Conservation (phyloP, 2,888 invertebrate genomes). For the Cerastis rubricosa region DNA sequence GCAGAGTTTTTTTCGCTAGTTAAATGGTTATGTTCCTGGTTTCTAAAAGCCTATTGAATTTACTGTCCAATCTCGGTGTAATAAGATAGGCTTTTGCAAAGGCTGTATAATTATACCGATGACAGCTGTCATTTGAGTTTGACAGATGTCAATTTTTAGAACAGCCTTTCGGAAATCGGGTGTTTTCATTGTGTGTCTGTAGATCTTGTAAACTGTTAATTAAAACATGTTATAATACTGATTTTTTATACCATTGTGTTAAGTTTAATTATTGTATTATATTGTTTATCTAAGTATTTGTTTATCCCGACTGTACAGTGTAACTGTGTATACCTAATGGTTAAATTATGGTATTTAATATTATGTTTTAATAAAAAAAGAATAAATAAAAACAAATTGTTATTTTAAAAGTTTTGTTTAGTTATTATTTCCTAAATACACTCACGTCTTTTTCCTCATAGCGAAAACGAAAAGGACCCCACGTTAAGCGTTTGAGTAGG, state of each 20-base stretch:
- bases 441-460: not conserved
- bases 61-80: no score
- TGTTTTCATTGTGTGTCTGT: constrained; percentile 18
- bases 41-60: not conserved
- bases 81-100: constrained; percentile 1
- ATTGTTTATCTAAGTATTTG: constrained; percentile 40
- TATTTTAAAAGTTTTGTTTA: not conserved
- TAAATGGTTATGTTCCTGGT: constrained; percentile 1
- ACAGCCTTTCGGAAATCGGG: constrained; percentile 2
- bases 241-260: constrained; percentile 38
- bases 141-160: constrained; percentile 15
- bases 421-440: no score
- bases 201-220: constrained; percentile 36
- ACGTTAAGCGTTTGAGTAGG: no score
- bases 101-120: not conserved
- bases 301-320: constrained; percentile 28
- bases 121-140: not conserved
- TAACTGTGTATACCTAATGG: not conserved
- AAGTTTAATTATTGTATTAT: constrained; percentile 27
- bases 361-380: constrained; percentile 15
- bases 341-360: constrained; percentile 14
- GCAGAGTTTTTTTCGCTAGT: constrained; percentile 17
- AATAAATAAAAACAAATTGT: not conserved
- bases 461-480: not conserved
- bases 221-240: constrained; percentile 8